Percentiles rank a stretch among this genome's conserved stretches.
These are phyloP conservation scores for Onychomys leucogaster DNA, from an alignment of 2,797 vertebrate species.

Conservation along the genomic window DNA sequence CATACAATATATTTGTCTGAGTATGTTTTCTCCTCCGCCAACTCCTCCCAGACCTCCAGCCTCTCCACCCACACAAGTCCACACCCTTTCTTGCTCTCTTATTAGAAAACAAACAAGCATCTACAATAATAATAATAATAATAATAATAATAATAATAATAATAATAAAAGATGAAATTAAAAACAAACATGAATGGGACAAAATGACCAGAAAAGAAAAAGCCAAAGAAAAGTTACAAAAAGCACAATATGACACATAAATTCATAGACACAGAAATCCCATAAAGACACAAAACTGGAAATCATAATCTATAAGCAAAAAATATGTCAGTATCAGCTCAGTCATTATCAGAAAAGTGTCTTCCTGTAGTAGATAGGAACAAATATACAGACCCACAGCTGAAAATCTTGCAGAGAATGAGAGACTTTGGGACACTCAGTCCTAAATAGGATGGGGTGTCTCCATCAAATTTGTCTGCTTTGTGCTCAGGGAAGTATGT, in stretches of 20 bases:
- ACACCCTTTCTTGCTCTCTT: background rate
- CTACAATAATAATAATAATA: background rate
- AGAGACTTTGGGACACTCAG: background rate
- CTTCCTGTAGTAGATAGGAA: background rate
- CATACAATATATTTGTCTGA: background rate
- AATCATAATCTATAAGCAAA: background rate
- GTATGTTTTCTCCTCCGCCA: background rate
- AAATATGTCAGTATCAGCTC: background rate
- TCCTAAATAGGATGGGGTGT: background rate
- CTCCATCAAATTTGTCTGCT: too few species aligned
- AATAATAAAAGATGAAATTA: background rate
- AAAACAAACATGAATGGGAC: background rate
- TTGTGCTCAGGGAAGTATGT: background rate
- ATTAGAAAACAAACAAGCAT: background rate
- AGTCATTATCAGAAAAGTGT: background rate
- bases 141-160: background rate
- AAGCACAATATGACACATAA: background rate
- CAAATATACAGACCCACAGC: too few species aligned
- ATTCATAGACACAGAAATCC: background rate
- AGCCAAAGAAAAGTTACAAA: background rate
- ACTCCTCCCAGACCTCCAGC: background rate
- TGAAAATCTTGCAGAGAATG: background rate
- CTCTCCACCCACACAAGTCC: background rate
- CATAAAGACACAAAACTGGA: background rate
- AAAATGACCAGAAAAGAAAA: background rate